phyloP scores from a whole-genome alignment of 2,888 invertebrate species.

The Tortricodes alternella region DNA sequence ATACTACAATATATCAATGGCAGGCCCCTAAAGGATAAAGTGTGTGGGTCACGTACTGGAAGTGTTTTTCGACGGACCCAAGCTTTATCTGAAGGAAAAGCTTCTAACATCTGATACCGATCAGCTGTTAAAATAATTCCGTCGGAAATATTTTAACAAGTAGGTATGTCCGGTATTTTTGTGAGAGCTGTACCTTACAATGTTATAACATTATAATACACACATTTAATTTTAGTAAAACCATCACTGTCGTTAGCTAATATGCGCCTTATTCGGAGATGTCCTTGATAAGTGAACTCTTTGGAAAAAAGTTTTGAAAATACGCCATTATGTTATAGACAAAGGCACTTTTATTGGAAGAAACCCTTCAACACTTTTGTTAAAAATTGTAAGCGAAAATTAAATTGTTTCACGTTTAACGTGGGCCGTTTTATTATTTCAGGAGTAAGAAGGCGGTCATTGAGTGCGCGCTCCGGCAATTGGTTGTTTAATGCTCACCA shows the following conservation, averaged over 20 bases:
- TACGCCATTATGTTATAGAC: too few relatives aligned
- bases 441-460: not conserved
- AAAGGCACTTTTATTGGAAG: not conserved
- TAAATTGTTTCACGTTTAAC: not conserved
- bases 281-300: too few relatives aligned
- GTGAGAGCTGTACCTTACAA: not conserved
- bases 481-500: conserved; percentile 1
- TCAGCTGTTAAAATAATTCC: too few relatives aligned
- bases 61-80: conserved; percentile 69
- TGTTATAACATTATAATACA: too few relatives aligned
- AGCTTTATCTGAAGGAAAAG: conserved; percentile 58
- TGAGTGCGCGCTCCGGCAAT: not conserved
- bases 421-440: not conserved
- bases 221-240: too few relatives aligned
- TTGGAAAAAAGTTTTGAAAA: too few relatives aligned
- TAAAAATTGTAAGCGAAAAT: not conserved
- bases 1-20: conserved; percentile 66
- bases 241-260: too few relatives aligned
- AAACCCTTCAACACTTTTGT: not conserved
- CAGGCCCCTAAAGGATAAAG: conserved; percentile 57
- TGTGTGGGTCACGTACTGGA: conserved; percentile 68
- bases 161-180: conserved; percentile 13
- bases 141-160: conserved; percentile 31
- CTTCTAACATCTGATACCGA: conserved; percentile 47
- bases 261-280: too few relatives aligned